Conservation (phyloP, 1,140 invertebrate genomes). For the Hermetia illucens region DNA sequence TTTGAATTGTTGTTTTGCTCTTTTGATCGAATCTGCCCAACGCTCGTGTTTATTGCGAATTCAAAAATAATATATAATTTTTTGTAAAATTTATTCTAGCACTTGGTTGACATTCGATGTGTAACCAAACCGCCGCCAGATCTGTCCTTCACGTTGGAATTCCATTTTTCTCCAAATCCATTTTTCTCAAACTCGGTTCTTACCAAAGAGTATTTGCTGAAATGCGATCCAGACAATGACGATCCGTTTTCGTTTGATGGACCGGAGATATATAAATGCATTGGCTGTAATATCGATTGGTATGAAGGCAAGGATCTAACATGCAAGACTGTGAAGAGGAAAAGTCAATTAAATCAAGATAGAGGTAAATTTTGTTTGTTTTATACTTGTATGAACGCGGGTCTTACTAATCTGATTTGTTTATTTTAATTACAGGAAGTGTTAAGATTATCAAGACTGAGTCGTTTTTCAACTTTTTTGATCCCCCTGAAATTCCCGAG, state of each 20-base stretch:
- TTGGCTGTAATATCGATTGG: constrained; percentile 38
- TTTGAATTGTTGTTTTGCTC: too few species aligned
- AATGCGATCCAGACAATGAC: constrained; percentile 60
- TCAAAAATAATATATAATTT: background rate
- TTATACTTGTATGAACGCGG: background rate
- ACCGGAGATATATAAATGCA: constrained; percentile 77
- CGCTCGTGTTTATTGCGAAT: too few species aligned
- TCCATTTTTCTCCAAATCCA: constrained; percentile 77
- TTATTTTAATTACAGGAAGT: constrained; percentile 55
- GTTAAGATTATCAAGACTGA: constrained; percentile 62
- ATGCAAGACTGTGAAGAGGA: constrained; percentile 72
- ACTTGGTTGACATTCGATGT: constrained; percentile 16
- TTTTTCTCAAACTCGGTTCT: constrained; percentile 76
- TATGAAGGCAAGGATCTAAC: constrained; percentile 71
- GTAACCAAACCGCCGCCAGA: constrained; percentile 13
- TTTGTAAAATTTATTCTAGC: background rate
- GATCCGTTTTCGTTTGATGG: constrained; percentile 88
- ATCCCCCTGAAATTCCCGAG: constrained; percentile 43
- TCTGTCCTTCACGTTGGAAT: constrained; percentile 63
- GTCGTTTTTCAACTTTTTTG: constrained; percentile 93
- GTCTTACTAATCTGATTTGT: too few species aligned
- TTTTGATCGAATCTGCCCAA: too few species aligned
- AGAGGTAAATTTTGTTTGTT: background rate
- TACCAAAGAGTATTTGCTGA: constrained; percentile 79
- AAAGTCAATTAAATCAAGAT: constrained; percentile 39